A percentile compares a stretch with the other conserved stretches of the same genome.
Evolutionary conservation across 2,797 vertebrate genomes (phyloP).

Genomic region (Babyrousa celebensis): DNA sequence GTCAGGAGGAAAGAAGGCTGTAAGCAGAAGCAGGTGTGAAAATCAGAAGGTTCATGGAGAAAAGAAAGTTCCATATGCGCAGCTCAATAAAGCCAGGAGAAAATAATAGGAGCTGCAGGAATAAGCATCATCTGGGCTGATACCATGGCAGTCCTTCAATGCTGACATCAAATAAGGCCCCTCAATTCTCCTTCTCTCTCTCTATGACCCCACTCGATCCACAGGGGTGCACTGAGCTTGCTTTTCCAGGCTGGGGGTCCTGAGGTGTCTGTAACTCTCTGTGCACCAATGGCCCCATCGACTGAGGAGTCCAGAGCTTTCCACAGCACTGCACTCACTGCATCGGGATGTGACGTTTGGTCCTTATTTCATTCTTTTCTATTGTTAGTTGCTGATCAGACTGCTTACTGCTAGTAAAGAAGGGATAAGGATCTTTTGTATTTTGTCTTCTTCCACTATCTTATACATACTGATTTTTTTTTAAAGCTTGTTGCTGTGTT

Average conservation of each 20-base stretch:
- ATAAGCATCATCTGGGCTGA: neutral
- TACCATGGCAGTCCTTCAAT: neutral
- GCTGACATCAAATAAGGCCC: neutral
- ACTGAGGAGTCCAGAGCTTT: neutral
- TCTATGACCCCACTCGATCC: neutral
- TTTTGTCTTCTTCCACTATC: neutral
- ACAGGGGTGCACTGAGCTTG: neutral
- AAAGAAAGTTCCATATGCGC: neutral
- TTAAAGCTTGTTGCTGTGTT: neutral
- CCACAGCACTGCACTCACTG: neutral
- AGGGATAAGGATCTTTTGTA: neutral
- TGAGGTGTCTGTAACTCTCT: neutral
- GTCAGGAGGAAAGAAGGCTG: neutral
- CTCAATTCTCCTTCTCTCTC: neutral
- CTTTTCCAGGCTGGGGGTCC: neutral
- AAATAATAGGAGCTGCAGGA: neutral
- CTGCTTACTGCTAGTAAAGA: neutral
- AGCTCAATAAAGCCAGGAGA: neutral
- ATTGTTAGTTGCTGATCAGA: neutral
- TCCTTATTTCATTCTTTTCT: neutral
- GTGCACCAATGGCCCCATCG: rapidly evolving
- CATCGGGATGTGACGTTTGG: neutral
- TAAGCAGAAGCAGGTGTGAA: neutral
- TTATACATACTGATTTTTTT: neutral
- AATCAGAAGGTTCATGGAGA: neutral